A percentile compares a stretch with the other conserved stretches of the same genome.
phyloP scores from a whole-genome alignment of 2,113 vertebrate species.

The Xenotilapia caudafasciata region DNA sequence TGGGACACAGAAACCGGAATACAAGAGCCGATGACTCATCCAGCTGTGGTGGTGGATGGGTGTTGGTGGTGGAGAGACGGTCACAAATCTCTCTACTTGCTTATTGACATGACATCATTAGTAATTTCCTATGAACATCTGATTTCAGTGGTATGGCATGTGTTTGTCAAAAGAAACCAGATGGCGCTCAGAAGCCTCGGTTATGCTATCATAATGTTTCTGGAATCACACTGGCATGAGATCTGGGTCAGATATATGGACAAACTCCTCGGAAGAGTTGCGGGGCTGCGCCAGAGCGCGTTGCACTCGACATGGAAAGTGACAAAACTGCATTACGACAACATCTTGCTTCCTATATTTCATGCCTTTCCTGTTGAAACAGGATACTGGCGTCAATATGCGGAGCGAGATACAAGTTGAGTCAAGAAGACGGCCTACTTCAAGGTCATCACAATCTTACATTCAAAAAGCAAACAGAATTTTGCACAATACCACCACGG shows the following conservation, averaged over 20 bases:
- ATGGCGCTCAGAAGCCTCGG: constrained; percentile 38
- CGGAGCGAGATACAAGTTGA: not conserved
- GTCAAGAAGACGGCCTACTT: not conserved
- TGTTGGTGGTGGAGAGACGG: not conserved
- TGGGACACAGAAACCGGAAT: not conserved
- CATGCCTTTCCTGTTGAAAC: not conserved
- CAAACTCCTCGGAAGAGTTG: not conserved
- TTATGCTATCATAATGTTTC: constrained; percentile 35
- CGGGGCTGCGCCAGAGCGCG: not conserved
- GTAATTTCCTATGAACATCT: constrained; percentile 35
- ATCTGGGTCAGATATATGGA: constrained; percentile 29
- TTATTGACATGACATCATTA: constrained; percentile 54
- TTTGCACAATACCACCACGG: not conserved
- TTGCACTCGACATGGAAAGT: not conserved
- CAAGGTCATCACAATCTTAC: not conserved
- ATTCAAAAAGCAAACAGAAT: not conserved
- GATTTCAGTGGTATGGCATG: constrained; percentile 42
- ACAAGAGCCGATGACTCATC: constrained; percentile 8
- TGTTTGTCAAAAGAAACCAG: constrained; percentile 49
- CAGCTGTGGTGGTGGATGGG: constrained; percentile 1
- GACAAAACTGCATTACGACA: not conserved
- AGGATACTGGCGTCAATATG: not conserved
- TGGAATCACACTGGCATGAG: not conserved
- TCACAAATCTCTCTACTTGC: constrained; percentile 6
- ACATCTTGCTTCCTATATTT: not conserved